Evolutionary conservation across 2,113 vertebrate genomes (phyloP).

Genomic region (Thinocorus orbignyianus): DNA sequence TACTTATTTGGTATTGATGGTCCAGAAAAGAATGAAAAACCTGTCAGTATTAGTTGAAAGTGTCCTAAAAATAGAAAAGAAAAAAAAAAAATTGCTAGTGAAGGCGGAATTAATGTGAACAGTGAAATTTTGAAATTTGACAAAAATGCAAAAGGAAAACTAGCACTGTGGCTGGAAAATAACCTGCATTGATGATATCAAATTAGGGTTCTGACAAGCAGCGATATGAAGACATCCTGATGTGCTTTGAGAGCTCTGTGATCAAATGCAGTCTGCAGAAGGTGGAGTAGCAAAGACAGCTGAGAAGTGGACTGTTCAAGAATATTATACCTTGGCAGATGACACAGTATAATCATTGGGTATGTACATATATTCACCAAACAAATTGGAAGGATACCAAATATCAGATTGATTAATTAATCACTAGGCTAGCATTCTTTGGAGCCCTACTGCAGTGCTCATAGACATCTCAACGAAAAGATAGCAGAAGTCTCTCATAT

Average conservation of each 20-base stretch:
- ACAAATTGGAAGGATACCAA: not conserved
- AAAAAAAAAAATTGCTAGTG: not conserved
- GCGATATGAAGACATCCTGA: not conserved
- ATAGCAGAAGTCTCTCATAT: not conserved
- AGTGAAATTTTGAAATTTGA: not conserved
- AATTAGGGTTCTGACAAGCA: not conserved
- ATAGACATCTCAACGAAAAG: not conserved
- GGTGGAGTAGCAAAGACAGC: not conserved
- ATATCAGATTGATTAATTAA: not conserved
- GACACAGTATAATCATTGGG: not conserved
- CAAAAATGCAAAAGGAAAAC: not conserved
- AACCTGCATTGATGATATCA: not conserved
- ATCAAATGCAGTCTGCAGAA: not conserved
- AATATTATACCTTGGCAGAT: not conserved
- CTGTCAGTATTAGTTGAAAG: not conserved
- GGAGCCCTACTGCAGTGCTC: not conserved
- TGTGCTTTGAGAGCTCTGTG: not conserved
- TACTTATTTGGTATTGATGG: not conserved
- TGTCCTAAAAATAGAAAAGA: not conserved
- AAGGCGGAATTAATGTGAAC: not conserved
- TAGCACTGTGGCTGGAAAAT: not conserved
- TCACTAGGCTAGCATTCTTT: not conserved
- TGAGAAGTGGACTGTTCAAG: not conserved
- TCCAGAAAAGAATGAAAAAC: not conserved
- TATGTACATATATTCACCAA: not conserved